These are phyloP conservation scores for Drosophila pegasa DNA, from an alignment of 2,888 invertebrate species.

Conservation along the genomic window DNA sequence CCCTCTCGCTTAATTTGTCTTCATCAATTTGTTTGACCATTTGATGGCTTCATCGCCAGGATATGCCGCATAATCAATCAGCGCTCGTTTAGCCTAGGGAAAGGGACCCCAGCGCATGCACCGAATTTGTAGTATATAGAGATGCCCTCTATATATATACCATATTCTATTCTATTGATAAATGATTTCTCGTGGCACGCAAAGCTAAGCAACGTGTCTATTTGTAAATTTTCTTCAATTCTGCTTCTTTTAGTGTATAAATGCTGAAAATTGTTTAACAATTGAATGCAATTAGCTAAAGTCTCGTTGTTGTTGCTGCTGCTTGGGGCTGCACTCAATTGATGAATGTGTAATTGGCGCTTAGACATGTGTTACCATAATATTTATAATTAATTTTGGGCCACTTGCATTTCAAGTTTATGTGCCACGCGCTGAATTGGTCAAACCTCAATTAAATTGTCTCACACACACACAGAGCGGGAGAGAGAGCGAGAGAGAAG, in stretches of 20 bases:
- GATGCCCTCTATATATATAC: background rate
- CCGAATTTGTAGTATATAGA: background rate
- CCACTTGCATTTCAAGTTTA: slow-evolving; percentile 70
- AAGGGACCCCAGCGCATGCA: background rate
- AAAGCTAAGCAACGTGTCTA: slow-evolving; percentile 34
- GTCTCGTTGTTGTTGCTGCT: slow-evolving; percentile 20
- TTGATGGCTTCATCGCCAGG: slow-evolving; percentile 73
- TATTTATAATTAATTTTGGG: slow-evolving; percentile 61
- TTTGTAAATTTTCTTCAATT: slow-evolving; percentile 20
- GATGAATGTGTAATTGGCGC: slow-evolving; percentile 57
- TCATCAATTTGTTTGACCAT: slow-evolving; percentile 66
- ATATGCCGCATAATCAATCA: slow-evolving; percentile 73
- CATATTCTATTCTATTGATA: slow-evolving; percentile 44
- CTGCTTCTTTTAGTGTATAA: slow-evolving; percentile 13
- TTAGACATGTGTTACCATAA: slow-evolving; percentile 61
- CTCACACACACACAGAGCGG: slow-evolving; percentile 32
- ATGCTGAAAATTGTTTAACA: slow-evolving; percentile 55
- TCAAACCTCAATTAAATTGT: slow-evolving; percentile 71
- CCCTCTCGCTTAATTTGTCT: slow-evolving; percentile 54
- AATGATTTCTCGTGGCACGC: slow-evolving; percentile 47
- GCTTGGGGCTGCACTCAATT: slow-evolving; percentile 35
- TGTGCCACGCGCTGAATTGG: slow-evolving; percentile 63
- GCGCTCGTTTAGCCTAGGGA: slow-evolving; percentile 40
- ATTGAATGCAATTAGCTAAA: slow-evolving; percentile 58
- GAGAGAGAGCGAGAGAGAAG: background rate